These are phyloP conservation scores for Cheirogaleus medius DNA, from an alignment of 2,113 vertebrate genomes.

Conservation along the genomic window DNA sequence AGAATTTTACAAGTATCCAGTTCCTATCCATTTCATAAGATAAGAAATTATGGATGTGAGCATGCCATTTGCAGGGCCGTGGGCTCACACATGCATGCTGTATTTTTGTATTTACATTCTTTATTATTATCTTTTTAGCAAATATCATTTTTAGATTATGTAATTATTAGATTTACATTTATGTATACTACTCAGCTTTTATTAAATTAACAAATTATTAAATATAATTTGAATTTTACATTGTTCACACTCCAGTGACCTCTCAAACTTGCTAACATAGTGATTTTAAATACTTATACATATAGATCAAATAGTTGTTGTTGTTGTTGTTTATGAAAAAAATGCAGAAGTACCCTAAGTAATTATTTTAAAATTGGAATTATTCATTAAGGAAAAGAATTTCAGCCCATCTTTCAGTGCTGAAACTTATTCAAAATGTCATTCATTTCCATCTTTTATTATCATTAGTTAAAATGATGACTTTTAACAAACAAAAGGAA, in stretches of 20 bases:
- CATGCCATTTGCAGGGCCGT: neutral
- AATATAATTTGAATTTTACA: neutral
- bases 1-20: neutral
- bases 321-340: neutral
- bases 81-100: neutral
- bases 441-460: slow-evolving; percentile 50
- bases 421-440: neutral
- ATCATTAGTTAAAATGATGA: slow-evolving; percentile 63
- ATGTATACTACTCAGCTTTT: neutral
- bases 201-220: accelerated
- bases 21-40: neutral
- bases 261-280: neutral
- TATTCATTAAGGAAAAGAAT: neutral
- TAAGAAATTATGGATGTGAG: accelerated
- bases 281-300: neutral
- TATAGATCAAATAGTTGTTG: neutral
- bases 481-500: slow-evolving; percentile 69
- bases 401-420: neutral
- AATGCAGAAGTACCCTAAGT: neutral
- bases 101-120: neutral
- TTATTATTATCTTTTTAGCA: neutral
- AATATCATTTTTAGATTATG: neutral
- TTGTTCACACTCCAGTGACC: neutral
- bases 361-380: neutral
- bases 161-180: neutral